A percentile compares a stretch with the other conserved stretches of the same genome.
Evolutionary conservation across 2,797 vertebrate species (phyloP).

Genomic region (Enteromius afrohamiltoni): DNA sequence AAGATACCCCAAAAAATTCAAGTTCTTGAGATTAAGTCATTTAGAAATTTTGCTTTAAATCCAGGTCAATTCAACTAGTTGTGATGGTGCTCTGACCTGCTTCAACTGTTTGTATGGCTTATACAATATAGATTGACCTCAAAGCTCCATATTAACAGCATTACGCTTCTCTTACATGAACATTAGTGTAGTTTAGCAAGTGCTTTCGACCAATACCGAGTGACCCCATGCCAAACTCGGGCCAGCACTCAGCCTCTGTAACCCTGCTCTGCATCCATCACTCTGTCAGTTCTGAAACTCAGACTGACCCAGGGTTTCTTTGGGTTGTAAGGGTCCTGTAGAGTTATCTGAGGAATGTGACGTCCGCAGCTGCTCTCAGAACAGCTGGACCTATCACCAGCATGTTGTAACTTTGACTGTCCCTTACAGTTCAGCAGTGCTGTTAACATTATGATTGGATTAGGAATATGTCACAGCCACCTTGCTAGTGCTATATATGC

Average conservation of each 20-base stretch:
- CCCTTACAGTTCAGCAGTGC: slow-evolving; percentile 23
- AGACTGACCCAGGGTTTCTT: slow-evolving; percentile 24
- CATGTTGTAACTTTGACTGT: slow-evolving; percentile 54
- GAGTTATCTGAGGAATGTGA: slow-evolving; percentile 62
- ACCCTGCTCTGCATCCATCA: slow-evolving; percentile 19
- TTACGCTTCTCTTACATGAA: background rate
- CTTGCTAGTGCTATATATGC: background rate
- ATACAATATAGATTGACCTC: background rate
- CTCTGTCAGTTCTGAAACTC: slow-evolving; percentile 17
- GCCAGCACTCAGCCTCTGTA: slow-evolving; percentile 33
- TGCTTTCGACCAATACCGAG: slow-evolving; percentile 9
- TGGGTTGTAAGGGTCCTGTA: slow-evolving; percentile 19
- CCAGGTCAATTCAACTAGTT: background rate
- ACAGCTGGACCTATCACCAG: slow-evolving; percentile 65
- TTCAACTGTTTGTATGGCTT: background rate
- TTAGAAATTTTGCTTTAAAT: background rate
- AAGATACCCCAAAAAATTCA: too few species aligned
- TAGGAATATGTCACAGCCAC: slow-evolving; percentile 1
- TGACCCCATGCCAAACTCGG: slow-evolving; percentile 1
- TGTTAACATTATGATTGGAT: slow-evolving; percentile 32
- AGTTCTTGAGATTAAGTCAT: background rate
- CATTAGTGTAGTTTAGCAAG: background rate
- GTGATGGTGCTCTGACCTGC: background rate
- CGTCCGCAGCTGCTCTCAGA: slow-evolving; percentile 69
- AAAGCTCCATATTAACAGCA: background rate